phyloP scores from a whole-genome alignment of 2,113 vertebrate species.

The Tachuris rubrigastra region DNA sequence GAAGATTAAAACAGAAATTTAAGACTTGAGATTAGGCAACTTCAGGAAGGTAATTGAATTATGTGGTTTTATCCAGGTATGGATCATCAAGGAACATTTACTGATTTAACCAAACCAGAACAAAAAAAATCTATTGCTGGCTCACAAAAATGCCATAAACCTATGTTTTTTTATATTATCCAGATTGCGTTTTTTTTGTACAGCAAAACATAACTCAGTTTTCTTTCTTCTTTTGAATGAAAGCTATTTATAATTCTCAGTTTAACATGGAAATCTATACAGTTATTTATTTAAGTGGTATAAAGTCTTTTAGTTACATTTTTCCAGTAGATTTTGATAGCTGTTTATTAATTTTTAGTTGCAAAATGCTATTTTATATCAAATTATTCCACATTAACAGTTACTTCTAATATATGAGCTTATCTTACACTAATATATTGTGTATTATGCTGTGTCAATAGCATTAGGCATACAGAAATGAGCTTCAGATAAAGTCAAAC shows the following conservation, averaged over 20 bases:
- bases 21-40: not conserved
- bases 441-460: not conserved
- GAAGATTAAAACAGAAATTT: not conserved
- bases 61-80: not conserved
- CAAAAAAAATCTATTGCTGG: not conserved
- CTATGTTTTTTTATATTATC: not conserved
- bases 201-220: not conserved
- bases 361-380: not conserved
- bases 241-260: not conserved
- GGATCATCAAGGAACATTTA: not conserved
- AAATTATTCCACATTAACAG: not conserved
- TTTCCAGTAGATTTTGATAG: not conserved
- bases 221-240: not conserved
- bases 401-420: not conserved
- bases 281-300: not conserved
- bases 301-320: not conserved
- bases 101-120: not conserved
- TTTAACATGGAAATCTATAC: not conserved
- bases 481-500: not conserved
- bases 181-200: not conserved
- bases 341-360: not conserved
- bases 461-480: not conserved
- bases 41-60: not conserved
- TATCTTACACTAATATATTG: not conserved
- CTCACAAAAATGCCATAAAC: not conserved